Conservation (phyloP, 2,113 vertebrate species). For the Ivindomyrus marchei region DNA sequence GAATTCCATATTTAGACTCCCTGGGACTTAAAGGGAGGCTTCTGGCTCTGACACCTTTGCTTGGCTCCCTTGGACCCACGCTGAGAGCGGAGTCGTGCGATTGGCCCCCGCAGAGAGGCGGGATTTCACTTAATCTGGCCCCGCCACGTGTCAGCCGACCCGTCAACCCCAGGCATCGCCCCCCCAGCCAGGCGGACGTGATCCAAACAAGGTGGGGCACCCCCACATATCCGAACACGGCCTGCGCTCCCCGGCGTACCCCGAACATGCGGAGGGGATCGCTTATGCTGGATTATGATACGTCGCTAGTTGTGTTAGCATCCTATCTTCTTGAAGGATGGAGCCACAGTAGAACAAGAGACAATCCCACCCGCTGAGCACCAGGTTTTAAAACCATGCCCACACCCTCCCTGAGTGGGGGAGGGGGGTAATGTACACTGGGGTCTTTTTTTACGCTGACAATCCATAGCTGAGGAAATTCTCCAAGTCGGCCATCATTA, state of each 20-base stretch:
- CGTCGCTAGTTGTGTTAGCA: background rate
- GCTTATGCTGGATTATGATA: background rate
- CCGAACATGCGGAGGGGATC: background rate
- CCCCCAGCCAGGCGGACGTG: background rate
- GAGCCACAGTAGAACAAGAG: background rate
- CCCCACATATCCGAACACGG: background rate
- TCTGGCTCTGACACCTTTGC: background rate
- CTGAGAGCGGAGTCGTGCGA: background rate
- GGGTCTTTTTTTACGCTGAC: background rate
- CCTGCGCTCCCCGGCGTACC: background rate
- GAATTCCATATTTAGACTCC: background rate
- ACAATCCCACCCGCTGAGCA: background rate
- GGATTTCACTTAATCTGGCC: background rate
- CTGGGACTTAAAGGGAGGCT: too few species aligned
- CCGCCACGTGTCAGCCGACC: background rate
- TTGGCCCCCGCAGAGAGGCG: background rate
- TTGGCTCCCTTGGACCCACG: background rate
- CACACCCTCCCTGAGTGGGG: background rate
- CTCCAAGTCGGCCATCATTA: background rate
- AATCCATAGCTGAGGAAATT: background rate
- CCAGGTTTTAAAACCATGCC: background rate
- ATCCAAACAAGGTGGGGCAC: background rate
- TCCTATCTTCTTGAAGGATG: background rate
- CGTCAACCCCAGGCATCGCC: background rate
- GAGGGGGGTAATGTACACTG: background rate